Conservation (phyloP, 2,888 invertebrate species). For the Pherbina coryleti region DNA sequence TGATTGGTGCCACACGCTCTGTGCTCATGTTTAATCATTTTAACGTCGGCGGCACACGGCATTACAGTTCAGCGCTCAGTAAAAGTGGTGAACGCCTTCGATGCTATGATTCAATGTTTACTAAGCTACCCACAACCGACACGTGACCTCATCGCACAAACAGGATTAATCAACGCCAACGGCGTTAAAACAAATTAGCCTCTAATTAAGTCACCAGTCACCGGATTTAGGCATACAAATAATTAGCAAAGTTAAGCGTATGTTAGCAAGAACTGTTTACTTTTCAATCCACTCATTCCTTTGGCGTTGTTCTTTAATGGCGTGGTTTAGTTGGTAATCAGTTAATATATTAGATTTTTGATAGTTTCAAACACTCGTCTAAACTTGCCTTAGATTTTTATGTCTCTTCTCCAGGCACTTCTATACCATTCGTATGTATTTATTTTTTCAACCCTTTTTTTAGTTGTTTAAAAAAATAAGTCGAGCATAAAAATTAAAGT, state of each 20-base stretch:
- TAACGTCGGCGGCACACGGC: slow-evolving; percentile 4
- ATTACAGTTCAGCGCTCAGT: not conserved
- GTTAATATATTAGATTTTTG: too few relatives aligned
- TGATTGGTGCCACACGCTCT: slow-evolving; percentile 19
- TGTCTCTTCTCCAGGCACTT: too few relatives aligned
- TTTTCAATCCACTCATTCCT: too few relatives aligned
- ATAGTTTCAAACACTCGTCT: too few relatives aligned
- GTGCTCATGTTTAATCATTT: not conserved
- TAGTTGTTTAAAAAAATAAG: slow-evolving; percentile 3
- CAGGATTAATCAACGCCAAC: not conserved
- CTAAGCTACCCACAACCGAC: not conserved
- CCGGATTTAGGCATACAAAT: not conserved
- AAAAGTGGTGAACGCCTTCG: not conserved
- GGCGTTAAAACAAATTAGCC: slow-evolving; percentile 9
- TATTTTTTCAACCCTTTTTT: not conserved
- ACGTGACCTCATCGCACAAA: slow-evolving; percentile 26
- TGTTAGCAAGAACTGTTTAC: not conserved
- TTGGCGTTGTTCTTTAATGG: too few relatives aligned
- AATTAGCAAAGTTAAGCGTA: not conserved
- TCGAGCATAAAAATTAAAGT: slow-evolving; percentile 21
- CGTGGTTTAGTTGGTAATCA: too few relatives aligned
- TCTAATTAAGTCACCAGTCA: not conserved
- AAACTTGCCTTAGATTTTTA: too few relatives aligned
- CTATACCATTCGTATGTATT: not conserved
- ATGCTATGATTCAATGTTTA: not conserved